Conservation (phyloP, 37 sponge, comb jelly and placozoan species). For the Haliclona indistincta region DNA sequence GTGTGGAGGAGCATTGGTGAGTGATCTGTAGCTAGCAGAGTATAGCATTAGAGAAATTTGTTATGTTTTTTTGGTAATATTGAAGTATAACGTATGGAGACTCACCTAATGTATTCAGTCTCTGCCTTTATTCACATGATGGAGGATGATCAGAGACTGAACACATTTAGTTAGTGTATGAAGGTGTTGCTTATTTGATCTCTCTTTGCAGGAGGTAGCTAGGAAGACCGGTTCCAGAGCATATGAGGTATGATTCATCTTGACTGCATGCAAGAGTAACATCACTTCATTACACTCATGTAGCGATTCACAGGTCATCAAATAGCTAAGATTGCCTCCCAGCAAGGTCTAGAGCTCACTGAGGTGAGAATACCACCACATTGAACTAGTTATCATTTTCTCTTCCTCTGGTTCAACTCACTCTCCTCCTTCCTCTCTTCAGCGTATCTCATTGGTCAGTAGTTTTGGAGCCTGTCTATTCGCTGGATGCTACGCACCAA, state of each 20-base stretch:
- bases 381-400: not conserved
- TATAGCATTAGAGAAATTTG: too few relatives aligned
- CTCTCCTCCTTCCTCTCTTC: not conserved
- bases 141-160: too few relatives aligned
- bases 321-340: constrained; percentile 73
- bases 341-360: constrained; percentile 20
- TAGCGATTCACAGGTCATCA: constrained; percentile 92
- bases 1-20: constrained; percentile 54
- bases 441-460: constrained; percentile 88
- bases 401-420: not conserved
- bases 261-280: not conserved
- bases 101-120: too few relatives aligned
- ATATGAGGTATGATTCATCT: constrained; percentile 65
- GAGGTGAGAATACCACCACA: not conserved
- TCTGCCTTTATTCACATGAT: too few relatives aligned
- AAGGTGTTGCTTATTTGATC: not conserved
- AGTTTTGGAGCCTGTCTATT: constrained; percentile 87
- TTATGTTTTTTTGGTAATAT: too few relatives aligned
- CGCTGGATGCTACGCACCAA: constrained; percentile 73
- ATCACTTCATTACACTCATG: not conserved
- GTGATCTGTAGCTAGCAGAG: too few relatives aligned
- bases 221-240: constrained; percentile 88
- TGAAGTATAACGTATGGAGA: too few relatives aligned
- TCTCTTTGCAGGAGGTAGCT: constrained; percentile 59
- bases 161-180: not conserved